Evolutionary conservation across 2,888 invertebrate genomes (phyloP), one percentile per base, ranked within the genome.

Genomic region (Ophion obscuratus): DNA sequence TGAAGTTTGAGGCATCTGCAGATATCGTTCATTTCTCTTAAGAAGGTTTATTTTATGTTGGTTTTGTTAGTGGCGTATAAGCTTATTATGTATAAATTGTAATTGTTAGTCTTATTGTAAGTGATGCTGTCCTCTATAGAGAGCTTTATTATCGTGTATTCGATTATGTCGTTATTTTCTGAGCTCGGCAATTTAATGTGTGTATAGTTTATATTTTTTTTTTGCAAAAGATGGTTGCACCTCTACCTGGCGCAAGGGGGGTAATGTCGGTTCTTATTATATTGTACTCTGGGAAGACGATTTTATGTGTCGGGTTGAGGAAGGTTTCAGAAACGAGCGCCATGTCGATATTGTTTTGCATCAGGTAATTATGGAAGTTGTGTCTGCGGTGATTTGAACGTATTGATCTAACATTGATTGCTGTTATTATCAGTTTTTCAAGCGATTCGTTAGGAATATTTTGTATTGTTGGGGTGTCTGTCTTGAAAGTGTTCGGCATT

Each of bases 191-290:
- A 40, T 2, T 76, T 68, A 1, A 84, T 76, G 17, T 71, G 73
- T 75, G 82, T 79, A 31, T 27, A 88, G 62, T 85, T 83, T 9
- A 87, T 67, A 0, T 75, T n/a, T 70, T 87, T 88, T 81, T 84
- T 87, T n/a, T n/a, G 17, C 85, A 82, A 5, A 88, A 3, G 9
- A 88, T 87, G 47, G 88, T 87, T n/a, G 88, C 87, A 0, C 88
- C 88, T 2, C 88, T 87, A 1, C 85, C 84, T 62, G 86, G 68
- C 0, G 11, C 77, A 0, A 82, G 27, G 14, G 81, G 75, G 2
- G 68, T 78, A n/a, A 87, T 77, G 47, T 88, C 87, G 10, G 70
- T 75, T 27, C 86, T 66, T n/a, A 87, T 79, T 2, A 87, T 11
- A 10, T 86, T 31, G 59, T 84, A 88, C 10, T 87, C 40, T 6